These are phyloP conservation scores for Probosciger aterrimus DNA, from an alignment of 2,113 vertebrate species.

Conservation along the genomic window DNA sequence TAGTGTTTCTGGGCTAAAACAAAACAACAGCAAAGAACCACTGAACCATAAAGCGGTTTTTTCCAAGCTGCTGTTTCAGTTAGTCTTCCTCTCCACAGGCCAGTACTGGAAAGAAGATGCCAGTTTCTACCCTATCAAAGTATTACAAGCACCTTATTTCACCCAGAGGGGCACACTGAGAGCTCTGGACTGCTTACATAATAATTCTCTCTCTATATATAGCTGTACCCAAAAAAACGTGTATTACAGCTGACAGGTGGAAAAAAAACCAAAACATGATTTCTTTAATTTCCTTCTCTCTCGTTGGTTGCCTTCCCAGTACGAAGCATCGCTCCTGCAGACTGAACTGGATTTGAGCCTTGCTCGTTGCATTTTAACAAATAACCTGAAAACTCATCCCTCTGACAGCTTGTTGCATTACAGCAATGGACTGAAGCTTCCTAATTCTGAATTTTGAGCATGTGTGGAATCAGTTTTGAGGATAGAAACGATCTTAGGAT, in stretches of 20 bases:
- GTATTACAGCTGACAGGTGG: neutral
- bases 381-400: neutral
- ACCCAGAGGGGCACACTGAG: neutral
- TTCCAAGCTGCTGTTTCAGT: slow-evolving; percentile 35
- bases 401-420: neutral
- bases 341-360: neutral
- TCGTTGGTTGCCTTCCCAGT: neutral
- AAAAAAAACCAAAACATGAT: neutral
- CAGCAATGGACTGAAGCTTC: neutral
- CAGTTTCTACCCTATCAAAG: neutral
- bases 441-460: neutral
- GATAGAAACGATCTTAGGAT: neutral
- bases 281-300: neutral
- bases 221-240: neutral
- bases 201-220: neutral
- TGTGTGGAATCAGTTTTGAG: neutral
- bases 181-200: slow-evolving; percentile 5
- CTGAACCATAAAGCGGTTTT: slow-evolving; percentile 29
- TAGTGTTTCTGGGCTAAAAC: slow-evolving; percentile 21
- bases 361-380: neutral
- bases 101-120: neutral
- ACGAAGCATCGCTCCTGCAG: neutral
- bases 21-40: slow-evolving; percentile 21
- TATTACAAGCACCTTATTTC: neutral
- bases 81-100: neutral